Evolutionary conservation across 2,888 invertebrate species (phyloP), one percentile per base, ranked within the genome.

Genomic region (Drosophila diplacantha): DNA sequence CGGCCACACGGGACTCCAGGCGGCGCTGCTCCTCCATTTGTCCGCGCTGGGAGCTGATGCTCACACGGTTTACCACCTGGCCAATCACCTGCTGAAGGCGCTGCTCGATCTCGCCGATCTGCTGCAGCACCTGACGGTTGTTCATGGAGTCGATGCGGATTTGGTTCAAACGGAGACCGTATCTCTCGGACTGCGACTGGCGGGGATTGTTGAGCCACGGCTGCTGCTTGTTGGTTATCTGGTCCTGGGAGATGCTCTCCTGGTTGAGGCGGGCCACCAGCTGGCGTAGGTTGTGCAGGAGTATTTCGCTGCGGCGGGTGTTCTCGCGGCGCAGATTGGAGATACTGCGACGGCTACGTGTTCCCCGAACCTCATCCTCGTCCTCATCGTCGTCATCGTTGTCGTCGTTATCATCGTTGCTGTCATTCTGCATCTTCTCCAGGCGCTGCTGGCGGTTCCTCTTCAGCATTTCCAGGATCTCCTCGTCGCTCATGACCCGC

Each of bases 201-300:
- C 49, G 91, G 90, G 51, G 93, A 90, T 90, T 89, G 87, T 90
- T 93, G 3, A 92, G 91, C 47, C 90, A 88, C 59, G 20, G 38
- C 14, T 37, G 29, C 18, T 16, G 29, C 20, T 53, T 67, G 9
- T 46, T 62, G 16, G 38, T 46, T 91, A 6, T 90, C 41, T 93
- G 88, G 53, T 91, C 91, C 80, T 92, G 91, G 8, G 93, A 91
- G 34, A 94, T 88, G 82, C 93, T 92, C 85, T 94, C 94, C 87
- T 94, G 90, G 82, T 94, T 92, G 83, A 93, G 93, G 90, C 92
- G 92, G 47, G 93, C 91, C 71, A 93, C 73, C 11, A 93, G 81
- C 86, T 94, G 93, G 81, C 93, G 93, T 75, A 93, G 91, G 57
- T 90, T 85, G 81, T 90, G 92, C 88, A 92, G 91, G 81, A 90